These are phyloP conservation scores for Illadopsis cleaveri DNA, from an alignment of 2,113 vertebrate species.

Conservation along the genomic window DNA sequence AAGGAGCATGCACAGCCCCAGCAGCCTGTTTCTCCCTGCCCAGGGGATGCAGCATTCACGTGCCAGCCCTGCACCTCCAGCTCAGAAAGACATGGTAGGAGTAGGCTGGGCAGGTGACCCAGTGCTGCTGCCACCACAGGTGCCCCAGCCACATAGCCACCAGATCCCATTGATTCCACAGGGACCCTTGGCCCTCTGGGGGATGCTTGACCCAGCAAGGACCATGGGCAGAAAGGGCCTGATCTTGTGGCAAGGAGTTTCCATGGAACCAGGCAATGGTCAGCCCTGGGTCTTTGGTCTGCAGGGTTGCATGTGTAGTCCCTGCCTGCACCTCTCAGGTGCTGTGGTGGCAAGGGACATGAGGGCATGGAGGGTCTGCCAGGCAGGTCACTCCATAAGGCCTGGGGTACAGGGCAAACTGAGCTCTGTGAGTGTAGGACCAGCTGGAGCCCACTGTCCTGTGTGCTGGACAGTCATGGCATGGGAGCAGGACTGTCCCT, in stretches of 20 bases:
- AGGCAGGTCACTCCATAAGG: neutral
- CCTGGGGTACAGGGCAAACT: neutral
- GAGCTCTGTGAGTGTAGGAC: neutral
- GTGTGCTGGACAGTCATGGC: neutral
- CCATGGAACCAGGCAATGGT: neutral
- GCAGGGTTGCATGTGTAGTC: neutral
- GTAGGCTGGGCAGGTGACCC: neutral
- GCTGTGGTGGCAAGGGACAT: accelerated
- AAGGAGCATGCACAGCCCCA: constrained; percentile 19
- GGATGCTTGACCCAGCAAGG: neutral
- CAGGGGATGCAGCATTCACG: neutral
- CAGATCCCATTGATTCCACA: neutral
- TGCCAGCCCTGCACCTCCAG: neutral
- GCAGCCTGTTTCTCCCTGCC: neutral
- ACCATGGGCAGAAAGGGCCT: neutral
- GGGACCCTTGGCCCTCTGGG: neutral
- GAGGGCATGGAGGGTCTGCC: neutral
- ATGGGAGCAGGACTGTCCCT: neutral
- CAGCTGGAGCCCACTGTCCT: neutral
- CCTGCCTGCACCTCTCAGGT: neutral
- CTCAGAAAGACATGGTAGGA: accelerated
- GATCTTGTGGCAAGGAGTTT: neutral
- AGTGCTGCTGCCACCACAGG: accelerated
- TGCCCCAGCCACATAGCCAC: neutral
- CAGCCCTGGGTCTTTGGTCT: neutral